These are phyloP conservation scores for Cheumatopsyche charites DNA, from an alignment of 1,140 invertebrate genomes.

Conservation along the genomic window DNA sequence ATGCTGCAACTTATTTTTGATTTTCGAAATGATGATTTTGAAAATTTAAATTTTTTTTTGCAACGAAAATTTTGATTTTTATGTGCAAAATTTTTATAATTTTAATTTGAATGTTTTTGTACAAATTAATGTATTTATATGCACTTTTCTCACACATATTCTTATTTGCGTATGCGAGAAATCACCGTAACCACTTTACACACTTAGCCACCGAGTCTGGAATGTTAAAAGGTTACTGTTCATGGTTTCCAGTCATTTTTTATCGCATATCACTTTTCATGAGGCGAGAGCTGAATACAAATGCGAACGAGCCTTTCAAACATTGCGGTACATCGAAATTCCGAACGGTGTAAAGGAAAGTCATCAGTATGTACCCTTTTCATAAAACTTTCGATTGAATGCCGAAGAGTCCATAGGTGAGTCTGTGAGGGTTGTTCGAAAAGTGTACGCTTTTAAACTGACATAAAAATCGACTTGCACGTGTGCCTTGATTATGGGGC, in stretches of 20 bases:
- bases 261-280: conserved; percentile 38
- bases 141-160: not conserved
- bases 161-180: conserved; percentile 10
- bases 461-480: no score
- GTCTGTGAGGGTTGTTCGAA: not conserved
- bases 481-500: no score
- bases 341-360: not conserved
- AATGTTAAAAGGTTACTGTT: conserved; percentile 38
- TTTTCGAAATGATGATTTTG: no score
- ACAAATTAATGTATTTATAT: no score
- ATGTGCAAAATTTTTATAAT: no score
- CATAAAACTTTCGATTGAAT: no score
- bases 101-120: no score
- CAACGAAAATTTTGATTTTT: no score
- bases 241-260: conserved; percentile 39
- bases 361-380: not conserved
- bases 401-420: not conserved
- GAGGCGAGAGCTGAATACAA: conserved; percentile 28
- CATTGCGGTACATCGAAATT: conserved; percentile 12
- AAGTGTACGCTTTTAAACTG: no score
- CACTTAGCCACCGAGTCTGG: conserved; percentile 23
- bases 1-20: no score
- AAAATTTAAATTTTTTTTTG: no score
- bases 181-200: conserved; percentile 38
- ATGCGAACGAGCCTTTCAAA: not conserved